phyloP scores from a whole-genome alignment of 30 jellyfish, hydroid and myxozoan species.

The Mastigias papua region DNA sequence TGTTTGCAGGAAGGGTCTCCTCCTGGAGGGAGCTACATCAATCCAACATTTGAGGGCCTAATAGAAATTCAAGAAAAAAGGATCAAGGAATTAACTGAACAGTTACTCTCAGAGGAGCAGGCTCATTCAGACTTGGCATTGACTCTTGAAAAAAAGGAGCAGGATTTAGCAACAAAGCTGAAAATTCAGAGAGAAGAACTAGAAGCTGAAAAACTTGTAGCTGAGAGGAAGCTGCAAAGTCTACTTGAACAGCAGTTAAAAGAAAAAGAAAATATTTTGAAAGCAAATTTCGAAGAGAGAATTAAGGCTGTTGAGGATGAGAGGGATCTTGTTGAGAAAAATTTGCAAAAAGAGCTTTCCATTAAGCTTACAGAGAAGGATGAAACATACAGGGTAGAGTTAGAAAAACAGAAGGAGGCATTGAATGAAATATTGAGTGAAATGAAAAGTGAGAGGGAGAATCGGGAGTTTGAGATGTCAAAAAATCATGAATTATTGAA shows the following conservation, averaged over 20 bases:
- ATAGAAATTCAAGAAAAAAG: slow-evolving; percentile 79
- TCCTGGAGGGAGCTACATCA: neutral
- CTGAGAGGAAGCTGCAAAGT: slow-evolving; percentile 67
- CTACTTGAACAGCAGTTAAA: slow-evolving; percentile 72
- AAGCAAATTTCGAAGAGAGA: slow-evolving; percentile 78
- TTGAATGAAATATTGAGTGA: slow-evolving; percentile 62
- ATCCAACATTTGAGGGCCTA: slow-evolving; percentile 55
- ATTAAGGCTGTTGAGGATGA: slow-evolving; percentile 63
- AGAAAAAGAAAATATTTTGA: slow-evolving; percentile 81
- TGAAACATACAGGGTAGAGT: slow-evolving; percentile 73
- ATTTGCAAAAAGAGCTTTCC: slow-evolving; percentile 73
- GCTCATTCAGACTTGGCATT: slow-evolving; percentile 65
- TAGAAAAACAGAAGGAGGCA: slow-evolving; percentile 77
- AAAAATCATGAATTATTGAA: slow-evolving; percentile 78
- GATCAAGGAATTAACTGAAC: slow-evolving; percentile 47
- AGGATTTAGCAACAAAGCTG: slow-evolving; percentile 57
- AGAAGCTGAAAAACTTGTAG: slow-evolving; percentile 73
- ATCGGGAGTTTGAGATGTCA: slow-evolving; percentile 58
- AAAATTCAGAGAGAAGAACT: slow-evolving; percentile 75
- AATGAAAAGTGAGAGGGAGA: slow-evolving; percentile 77
- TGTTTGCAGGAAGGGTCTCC: neutral
- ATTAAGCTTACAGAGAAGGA: slow-evolving; percentile 84
- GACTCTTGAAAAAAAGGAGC: slow-evolving; percentile 78
- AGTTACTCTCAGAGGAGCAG: slow-evolving; percentile 55
- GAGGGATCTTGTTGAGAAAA: slow-evolving; percentile 78